Evolutionary conservation across 2,113 vertebrate genomes (phyloP), one percentile per base, ranked within the genome.

Genomic region (Rhombomys opimus): DNA sequence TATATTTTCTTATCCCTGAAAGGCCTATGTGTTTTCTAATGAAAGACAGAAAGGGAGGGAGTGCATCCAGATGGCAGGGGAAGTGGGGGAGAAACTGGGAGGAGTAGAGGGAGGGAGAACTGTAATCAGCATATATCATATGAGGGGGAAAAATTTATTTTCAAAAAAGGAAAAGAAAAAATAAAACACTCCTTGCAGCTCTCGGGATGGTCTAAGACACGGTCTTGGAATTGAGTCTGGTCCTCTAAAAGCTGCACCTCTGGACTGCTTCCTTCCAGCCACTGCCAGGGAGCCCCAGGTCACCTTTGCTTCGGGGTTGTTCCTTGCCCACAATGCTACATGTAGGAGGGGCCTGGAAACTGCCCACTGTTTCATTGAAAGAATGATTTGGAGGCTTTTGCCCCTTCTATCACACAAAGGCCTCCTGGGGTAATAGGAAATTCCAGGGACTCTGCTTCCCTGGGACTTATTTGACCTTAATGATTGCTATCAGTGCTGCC

Each of bases 391-490:
- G 41, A 20, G 50, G 11, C 73, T 14, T 68, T 8, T 54, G 68
- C 41, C 52, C 23, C 14, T 95, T 68, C 54, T 1, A 25, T 68
- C 35, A 59, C 25, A 15, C 50, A 35, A n/a, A 72, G 46, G 35
- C 59, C 52, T 76, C 80, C 80, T 30, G 50, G 32, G 59, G 35
- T n/a, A 41, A 14, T 5, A 65, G n/a, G 50, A 65, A 80, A 32
- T 67, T 78, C 73, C 65, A 30, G 75, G 46, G 68, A 7, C 9
- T 52, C 30, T 75, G 6, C 50, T 87, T 86, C 93, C 87, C 32
- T 41, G 22, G 46, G 57, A 87, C 25, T 52, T 92, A 17, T 95
- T 96, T 93, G 76, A 35, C 61, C 73, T 93, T 81, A 88, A 54
- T 22, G 17, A 65, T 68, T 76, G n/a, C 67, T 32, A 38, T 32